Evolutionary conservation across 2,888 invertebrate genomes (phyloP).

Genomic region (Parnassius apollo): DNA sequence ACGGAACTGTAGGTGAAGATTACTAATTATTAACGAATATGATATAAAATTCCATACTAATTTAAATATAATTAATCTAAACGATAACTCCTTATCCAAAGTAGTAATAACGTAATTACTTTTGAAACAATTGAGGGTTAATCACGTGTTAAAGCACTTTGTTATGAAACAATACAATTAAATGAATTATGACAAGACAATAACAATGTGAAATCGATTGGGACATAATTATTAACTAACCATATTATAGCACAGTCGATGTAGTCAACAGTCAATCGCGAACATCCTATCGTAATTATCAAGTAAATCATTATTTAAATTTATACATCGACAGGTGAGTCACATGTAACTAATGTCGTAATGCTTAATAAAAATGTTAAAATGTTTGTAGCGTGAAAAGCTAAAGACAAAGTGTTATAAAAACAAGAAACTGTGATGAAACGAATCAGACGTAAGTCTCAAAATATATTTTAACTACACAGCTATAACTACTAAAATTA

Average conservation of each 20-base stretch:
- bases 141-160: conserved; percentile 12
- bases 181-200: neutral
- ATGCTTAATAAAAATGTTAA: conserved; percentile 18
- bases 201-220: conserved; percentile 10
- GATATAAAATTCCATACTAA: conserved; percentile 8
- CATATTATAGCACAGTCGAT: conserved; percentile 6
- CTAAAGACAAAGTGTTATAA: conserved; percentile 4
- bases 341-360: conserved; percentile 16
- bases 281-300: conserved; percentile 14
- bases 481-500: too few relatives aligned
- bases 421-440: conserved; percentile 13
- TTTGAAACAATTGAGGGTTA: conserved; percentile 13
- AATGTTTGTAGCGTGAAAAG: neutral
- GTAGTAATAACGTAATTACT: conserved; percentile 9
- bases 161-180: conserved; percentile 11
- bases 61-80: conserved; percentile 17
- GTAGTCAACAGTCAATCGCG: conserved; percentile 1
- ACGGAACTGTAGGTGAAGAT: too few relatives aligned
- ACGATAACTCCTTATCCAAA: conserved; percentile 16
- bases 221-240: conserved; percentile 1
- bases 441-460: conserved; percentile 1
- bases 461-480: neutral
- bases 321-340: conserved; percentile 24
- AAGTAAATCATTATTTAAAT: conserved; percentile 22
- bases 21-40: too few relatives aligned